Evolutionary conservation across 2,888 invertebrate genomes (phyloP).

Genomic region (Lasioglossum villosulum): DNA sequence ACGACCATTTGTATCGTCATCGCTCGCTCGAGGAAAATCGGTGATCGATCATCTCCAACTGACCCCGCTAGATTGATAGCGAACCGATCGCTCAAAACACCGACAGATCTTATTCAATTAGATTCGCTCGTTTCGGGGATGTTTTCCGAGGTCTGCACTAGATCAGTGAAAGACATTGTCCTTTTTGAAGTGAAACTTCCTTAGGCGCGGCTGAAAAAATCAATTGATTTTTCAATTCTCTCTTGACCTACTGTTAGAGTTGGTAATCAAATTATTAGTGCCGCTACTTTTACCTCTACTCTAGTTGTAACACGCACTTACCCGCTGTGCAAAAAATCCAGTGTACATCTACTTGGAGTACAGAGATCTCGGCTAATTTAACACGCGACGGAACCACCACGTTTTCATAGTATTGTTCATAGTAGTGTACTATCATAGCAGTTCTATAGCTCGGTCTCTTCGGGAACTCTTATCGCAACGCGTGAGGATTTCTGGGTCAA

Average conservation of each 20-base stretch:
- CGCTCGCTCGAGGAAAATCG: slow-evolving; percentile 21
- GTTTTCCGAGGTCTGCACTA: neutral
- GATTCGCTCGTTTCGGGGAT: neutral
- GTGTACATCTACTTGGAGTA: neutral
- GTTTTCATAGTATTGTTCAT: neutral
- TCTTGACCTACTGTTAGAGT: neutral
- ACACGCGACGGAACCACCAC: neutral
- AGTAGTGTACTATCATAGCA: neutral
- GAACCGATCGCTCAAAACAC: neutral
- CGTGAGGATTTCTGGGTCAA: neutral
- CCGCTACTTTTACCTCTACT: too few species aligned
- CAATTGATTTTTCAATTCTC: too few species aligned
- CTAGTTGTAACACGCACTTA: too few species aligned
- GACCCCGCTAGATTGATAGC: slow-evolving; percentile 13
- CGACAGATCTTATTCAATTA: slow-evolving; percentile 19
- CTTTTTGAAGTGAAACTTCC: too few species aligned
- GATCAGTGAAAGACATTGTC: neutral
- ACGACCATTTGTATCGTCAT: slow-evolving; percentile 37
- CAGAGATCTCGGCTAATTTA: neutral
- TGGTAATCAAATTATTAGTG: neutral
- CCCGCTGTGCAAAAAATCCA: neutral
- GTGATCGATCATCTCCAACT: slow-evolving; percentile 26
- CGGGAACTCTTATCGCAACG: neutral
- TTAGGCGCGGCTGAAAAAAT: too few species aligned
- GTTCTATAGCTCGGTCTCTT: neutral